Base-by-base conservation (phyloP, 2,797 vertebrate species). In the Megaceryle alcyon region DNA sequence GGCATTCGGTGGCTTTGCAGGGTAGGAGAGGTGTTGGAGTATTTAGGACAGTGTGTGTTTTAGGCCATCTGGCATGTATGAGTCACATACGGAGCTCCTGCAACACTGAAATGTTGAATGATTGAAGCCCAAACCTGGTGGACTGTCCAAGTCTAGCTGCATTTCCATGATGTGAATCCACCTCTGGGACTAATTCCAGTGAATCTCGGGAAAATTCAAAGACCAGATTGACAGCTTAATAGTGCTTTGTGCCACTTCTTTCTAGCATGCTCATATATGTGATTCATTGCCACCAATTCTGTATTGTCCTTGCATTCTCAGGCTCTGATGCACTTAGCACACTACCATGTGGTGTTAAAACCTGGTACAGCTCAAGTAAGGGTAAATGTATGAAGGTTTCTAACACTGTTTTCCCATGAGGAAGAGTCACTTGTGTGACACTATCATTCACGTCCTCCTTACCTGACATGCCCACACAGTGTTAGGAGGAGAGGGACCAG, bases 61-160 rank as follows among this genome's bases (percentile, higher is more conserved):
- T 76, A 91, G 48, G 77, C 92, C 96, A 94, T 90, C 91, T 97
- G 96, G 89, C 57, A 41, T 65, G 64, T 66, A 57, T 57, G 89
- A 94, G 71, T 39, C 44, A 73, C 95, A 94, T 92, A 92, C 82
- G 90, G 86, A 91, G 66, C 82, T 92, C 43, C 53, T 6, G 44
- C 60, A 60, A 53, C 60, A 64, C 3, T n/a, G 33, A 90, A 88
- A 75, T 8, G 3, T 57, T 54, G 59, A 90, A 66, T 1, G 23
- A 48, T 29, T 84, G 82, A 69, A 84, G n/a, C 31, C 44, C 31
- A 94, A 8, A 80, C 31, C 21, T 71, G 25, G 56, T 94, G 73
- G 59, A 73, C 70, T 90, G 82, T 80, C 71, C 73, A 88, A 76
- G 46, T 41, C 46, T 68, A 56, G 26, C 64, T 60, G 28, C 60